These are phyloP conservation scores for Tenualosa thibaudeaui DNA, from an alignment of 2,797 vertebrate species.

Conservation along the genomic window DNA sequence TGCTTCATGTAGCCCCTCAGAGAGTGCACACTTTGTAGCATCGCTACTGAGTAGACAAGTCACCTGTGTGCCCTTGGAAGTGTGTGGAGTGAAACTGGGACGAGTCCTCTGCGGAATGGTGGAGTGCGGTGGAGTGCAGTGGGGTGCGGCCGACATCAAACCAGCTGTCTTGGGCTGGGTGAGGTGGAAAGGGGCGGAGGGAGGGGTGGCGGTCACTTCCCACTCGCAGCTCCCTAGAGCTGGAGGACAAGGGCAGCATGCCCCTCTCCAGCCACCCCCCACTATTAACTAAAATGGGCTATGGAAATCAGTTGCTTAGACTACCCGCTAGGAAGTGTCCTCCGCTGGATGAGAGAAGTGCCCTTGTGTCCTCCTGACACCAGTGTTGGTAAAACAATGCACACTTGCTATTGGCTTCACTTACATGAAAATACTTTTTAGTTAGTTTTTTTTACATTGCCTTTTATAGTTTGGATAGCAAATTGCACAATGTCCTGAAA, in stretches of 20 bases:
- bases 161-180: background rate
- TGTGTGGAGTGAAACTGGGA: background rate
- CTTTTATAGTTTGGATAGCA: background rate
- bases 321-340: background rate
- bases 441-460: background rate
- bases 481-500: too few species aligned
- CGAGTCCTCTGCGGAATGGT: background rate
- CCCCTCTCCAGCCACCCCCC: background rate
- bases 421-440: background rate
- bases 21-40: background rate
- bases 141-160: background rate
- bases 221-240: background rate
- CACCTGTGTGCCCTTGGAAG: conserved; percentile 10
- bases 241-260: background rate
- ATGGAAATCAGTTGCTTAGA: background rate
- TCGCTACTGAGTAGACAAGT: background rate
- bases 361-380: background rate
- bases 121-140: background rate
- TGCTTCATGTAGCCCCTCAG: background rate
- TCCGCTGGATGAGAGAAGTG: background rate
- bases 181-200: background rate
- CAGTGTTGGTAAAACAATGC: background rate
- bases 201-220: conserved; percentile 15
- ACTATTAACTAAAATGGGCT: background rate
- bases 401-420: background rate